These are phyloP conservation scores for Boloria selene DNA, from an alignment of 2,888 invertebrate species.

Conservation along the genomic window DNA sequence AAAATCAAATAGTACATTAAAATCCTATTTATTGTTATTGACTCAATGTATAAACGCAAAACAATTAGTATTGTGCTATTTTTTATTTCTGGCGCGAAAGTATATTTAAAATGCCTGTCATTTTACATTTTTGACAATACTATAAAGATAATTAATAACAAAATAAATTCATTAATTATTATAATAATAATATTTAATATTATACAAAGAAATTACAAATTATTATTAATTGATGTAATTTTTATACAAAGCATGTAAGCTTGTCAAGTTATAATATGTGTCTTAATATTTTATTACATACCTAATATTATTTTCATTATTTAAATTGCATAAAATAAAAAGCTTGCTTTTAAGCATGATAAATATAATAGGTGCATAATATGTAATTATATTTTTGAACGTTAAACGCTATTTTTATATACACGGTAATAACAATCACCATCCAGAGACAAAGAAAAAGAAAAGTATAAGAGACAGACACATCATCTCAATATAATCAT, in stretches of 20 bases:
- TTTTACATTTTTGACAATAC: slow-evolving; percentile 36
- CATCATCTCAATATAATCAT: not conserved
- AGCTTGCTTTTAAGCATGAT: not conserved
- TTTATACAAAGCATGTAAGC: slow-evolving; percentile 14
- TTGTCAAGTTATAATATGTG: slow-evolving; percentile 12
- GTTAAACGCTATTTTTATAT: not conserved
- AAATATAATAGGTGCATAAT: not conserved
- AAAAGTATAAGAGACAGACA: not conserved
- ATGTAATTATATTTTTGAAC: not conserved
- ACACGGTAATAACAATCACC: not conserved
- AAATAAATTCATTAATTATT: not conserved
- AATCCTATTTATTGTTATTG: not conserved
- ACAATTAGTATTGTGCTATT: not conserved
- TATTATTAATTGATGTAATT: slow-evolving; percentile 14
- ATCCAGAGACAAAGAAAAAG: not conserved
- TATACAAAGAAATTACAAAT: not conserved
- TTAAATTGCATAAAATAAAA: not conserved
- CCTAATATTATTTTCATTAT: slow-evolving; percentile 8
- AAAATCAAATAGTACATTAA: too few relatives aligned
- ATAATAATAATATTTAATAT: slow-evolving; percentile 3
- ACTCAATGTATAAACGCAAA: not conserved
- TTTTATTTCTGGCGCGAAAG: slow-evolving; percentile 1
- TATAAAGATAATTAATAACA: slow-evolving; percentile 26
- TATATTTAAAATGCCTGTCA: slow-evolving; percentile 21
- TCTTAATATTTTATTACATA: slow-evolving; percentile 9